Base-by-base conservation (phyloP, 2,113 vertebrate species). In the Nothocercus nigrocapillus region DNA sequence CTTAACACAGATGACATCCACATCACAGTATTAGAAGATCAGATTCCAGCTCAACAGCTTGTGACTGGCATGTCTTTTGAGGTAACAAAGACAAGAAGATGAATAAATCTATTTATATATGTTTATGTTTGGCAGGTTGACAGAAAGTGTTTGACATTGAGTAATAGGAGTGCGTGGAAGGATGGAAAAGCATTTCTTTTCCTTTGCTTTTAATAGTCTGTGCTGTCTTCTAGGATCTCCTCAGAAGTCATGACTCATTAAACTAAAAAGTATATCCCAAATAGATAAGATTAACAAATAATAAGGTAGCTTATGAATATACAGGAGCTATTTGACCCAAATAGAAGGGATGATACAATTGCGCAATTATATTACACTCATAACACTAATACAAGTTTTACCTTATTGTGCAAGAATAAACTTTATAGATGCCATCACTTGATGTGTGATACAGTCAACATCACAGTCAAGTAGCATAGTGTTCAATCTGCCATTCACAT, bases 41-140 rank as follows among this genome's bases (percentile, higher is more conserved):
- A 88, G 40, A 77, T 38, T 77, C 30, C 45, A 93, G n/a, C 68
- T 92, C 59, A 81, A 36, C 76, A 83, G 51, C 34, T 56, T 2
- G 0, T 68, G 66, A 75, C 9, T 81, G 61, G 34, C 36, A 9
- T 30, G 21, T 66, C 44, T 66, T 87, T 73, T 49, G 59, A 88
- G 54, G 94, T 44, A 77, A 88, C 73, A 63, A 83, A 70, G 80
- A 84, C 32, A 68, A 81, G 40, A 30, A 88, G 64, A 83, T 38
- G 18, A 88, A 94, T 45, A 88, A 74, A 70, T 54, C 4, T 53
- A 58, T 62, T 69, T 68, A 54, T 18, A 21, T 30, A 62, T 42
- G 25, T 49, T 77, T 78, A 21, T 11, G 74, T 89, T 89, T 69
- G 27, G 34, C 61, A 90, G 32, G 21, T 22, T 78, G 40, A 70